phyloP scores from a whole-genome alignment of 2,113 vertebrate genomes.

The Malurus melanocephalus region DNA sequence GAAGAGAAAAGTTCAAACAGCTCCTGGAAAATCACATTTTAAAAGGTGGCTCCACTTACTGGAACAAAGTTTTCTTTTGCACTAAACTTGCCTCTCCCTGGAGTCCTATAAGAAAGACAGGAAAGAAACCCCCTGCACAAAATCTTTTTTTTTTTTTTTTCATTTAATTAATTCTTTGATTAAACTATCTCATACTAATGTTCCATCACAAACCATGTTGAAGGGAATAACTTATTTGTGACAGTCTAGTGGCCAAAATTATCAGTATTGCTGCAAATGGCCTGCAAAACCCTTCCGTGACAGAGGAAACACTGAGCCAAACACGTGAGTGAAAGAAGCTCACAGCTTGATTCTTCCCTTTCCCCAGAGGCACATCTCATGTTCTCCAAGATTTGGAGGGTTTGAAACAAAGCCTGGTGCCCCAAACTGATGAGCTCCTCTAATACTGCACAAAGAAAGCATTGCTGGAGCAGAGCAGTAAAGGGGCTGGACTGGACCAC shows the following conservation, averaged over 20 bases:
- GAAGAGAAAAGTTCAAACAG: background rate
- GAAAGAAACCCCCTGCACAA: rapidly evolving
- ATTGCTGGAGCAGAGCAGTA: background rate
- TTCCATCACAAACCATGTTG: background rate
- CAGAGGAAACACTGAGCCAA: background rate
- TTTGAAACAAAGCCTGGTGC: background rate
- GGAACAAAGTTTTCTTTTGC: background rate
- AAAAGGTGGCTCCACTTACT: background rate
- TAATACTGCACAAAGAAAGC: background rate
- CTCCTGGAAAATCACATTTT: background rate
- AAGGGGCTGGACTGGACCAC: background rate
- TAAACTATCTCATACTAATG: background rate
- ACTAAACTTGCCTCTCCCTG: background rate
- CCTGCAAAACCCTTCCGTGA: background rate
- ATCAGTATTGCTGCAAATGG: rapidly evolving
- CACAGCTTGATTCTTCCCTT: background rate
- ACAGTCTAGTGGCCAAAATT: background rate
- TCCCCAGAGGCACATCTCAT: background rate
- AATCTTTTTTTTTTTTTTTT: background rate
- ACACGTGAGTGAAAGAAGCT: background rate
- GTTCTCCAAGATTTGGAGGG: background rate
- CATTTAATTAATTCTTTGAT: background rate
- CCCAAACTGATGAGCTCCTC: background rate
- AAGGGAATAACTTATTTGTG: background rate
- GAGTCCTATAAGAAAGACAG: background rate